Conservation (phyloP, 2,113 vertebrate genomes). For the Archilochus colubris region DNA sequence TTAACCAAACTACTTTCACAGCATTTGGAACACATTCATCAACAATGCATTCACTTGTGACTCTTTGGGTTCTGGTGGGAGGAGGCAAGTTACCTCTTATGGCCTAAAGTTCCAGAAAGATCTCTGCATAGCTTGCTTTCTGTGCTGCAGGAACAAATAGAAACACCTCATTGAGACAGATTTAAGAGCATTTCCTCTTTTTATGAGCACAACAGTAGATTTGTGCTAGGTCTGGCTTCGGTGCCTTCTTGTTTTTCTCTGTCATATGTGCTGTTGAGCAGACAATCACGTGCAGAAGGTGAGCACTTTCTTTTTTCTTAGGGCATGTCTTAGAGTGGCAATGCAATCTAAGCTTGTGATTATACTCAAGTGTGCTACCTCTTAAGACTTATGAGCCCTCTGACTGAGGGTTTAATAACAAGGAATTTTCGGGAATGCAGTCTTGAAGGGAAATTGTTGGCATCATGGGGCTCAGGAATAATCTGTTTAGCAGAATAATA, state of each 20-base stretch:
- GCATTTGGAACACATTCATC: background rate
- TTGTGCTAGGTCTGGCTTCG: background rate
- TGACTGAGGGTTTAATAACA: background rate
- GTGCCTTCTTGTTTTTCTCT: background rate
- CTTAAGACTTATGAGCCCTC: background rate
- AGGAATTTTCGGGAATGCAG: background rate
- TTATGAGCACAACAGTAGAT: constrained; percentile 2
- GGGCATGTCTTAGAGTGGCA: background rate
- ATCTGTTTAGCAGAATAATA: constrained; percentile 1
- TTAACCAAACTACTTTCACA: background rate
- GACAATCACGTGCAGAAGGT: background rate
- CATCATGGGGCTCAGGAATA: background rate
- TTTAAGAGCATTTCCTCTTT: constrained; percentile 36
- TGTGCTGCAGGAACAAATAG: constrained; percentile 12
- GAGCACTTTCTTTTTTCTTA: background rate
- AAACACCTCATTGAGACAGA: constrained; percentile 6
- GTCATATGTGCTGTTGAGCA: background rate
- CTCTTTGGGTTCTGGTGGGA: background rate
- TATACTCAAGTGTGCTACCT: background rate
- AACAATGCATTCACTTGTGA: background rate
- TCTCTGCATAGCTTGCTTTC: background rate
- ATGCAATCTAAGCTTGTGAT: background rate
- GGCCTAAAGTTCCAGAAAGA: constrained; percentile 8
- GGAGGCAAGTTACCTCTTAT: background rate
- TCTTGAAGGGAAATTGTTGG: background rate